phyloP scores from a whole-genome alignment of 2,113 vertebrate genomes.

The Dermatemys mawii region DNA sequence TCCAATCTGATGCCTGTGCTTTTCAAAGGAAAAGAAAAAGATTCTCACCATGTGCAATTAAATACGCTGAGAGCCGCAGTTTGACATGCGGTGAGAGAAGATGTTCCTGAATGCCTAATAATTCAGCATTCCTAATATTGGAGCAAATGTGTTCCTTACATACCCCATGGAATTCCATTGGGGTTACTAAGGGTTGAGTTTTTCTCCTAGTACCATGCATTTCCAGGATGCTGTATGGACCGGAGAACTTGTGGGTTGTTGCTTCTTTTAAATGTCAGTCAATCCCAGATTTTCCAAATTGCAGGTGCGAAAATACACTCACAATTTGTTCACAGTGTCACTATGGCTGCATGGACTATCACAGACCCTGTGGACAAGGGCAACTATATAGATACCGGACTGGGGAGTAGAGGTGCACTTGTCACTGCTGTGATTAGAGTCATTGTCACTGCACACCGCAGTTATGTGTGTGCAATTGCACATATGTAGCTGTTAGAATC shows the following conservation, averaged over 20 bases:
- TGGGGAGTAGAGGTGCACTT: no score
- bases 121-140: not conserved
- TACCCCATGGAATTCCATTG: not conserved
- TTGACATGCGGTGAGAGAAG: not conserved
- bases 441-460: not conserved
- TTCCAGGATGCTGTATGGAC: not conserved
- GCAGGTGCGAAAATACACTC: not conserved
- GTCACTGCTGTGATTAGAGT: not conserved
- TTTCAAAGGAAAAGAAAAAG: accelerated
- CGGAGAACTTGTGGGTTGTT: not conserved
- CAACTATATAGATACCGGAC: not conserved
- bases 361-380: not conserved
- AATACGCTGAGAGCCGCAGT: not conserved
- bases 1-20: not conserved
- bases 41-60: not conserved
- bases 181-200: not conserved
- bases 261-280: not conserved
- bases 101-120: not conserved
- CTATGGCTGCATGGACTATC: not conserved
- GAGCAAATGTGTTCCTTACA: not conserved
- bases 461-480: not conserved
- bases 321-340: not conserved
- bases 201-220: not conserved
- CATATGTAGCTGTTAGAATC: not conserved
- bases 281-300: not conserved